phyloP scores from a whole-genome alignment of 2,888 invertebrate species.

The Hyles lineata region DNA sequence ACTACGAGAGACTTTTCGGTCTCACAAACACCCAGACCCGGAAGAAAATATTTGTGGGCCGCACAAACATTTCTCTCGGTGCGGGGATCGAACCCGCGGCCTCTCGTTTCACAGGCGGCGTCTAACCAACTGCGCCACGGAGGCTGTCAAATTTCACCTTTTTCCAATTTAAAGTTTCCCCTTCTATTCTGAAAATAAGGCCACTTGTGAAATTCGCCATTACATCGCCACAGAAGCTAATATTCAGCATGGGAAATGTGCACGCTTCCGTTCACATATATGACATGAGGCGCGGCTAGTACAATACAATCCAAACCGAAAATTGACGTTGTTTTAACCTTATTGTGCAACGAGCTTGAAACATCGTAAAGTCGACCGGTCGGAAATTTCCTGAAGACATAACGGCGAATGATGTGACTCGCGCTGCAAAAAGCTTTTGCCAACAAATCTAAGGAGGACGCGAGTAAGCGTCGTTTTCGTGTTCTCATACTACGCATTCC shows the following conservation, averaged over 20 bases:
- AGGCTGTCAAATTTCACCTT: too few relatives aligned
- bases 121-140: too few relatives aligned
- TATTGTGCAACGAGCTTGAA: slow-evolving; percentile 21
- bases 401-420: slow-evolving; percentile 11
- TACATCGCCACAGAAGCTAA: not conserved
- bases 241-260: not conserved
- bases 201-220: not conserved
- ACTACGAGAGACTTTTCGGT: too few relatives aligned
- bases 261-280: not conserved
- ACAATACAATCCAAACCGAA: not conserved
- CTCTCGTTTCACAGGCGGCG: too few relatives aligned
- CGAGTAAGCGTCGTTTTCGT: not conserved
- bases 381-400: slow-evolving; percentile 8
- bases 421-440: not conserved
- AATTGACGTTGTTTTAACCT: slow-evolving; percentile 18
- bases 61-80: too few relatives aligned
- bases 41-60: too few relatives aligned
- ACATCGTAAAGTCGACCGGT: slow-evolving; percentile 13
- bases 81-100: too few relatives aligned
- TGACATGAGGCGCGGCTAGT: not conserved
- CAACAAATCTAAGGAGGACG: not conserved
- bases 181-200: too few relatives aligned
- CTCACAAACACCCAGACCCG: too few relatives aligned
- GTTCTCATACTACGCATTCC: not conserved
- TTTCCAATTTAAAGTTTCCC: too few relatives aligned